A percentile compares a stretch with the other conserved stretches of the same genome.
phyloP scores from a whole-genome alignment of 2,888 invertebrate genomes.

The Drosophila robusta region DNA sequence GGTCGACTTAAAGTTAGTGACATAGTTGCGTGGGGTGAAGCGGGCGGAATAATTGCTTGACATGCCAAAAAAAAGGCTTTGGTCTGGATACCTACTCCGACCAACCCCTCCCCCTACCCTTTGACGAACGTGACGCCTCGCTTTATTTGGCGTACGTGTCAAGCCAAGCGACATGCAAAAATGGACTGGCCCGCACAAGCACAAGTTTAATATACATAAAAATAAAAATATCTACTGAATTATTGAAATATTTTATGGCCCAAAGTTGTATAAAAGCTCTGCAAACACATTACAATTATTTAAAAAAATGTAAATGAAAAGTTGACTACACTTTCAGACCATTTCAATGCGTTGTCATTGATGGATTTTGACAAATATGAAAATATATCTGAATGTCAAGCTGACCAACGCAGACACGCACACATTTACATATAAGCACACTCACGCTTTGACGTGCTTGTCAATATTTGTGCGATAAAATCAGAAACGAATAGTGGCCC shows the following conservation, averaged over 20 bases:
- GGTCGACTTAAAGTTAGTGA: slow-evolving; percentile 22
- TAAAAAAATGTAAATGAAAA: background rate
- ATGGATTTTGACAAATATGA: slow-evolving; percentile 68
- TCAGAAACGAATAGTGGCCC: slow-evolving; percentile 56
- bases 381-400: slow-evolving; percentile 44
- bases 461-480: slow-evolving; percentile 64
- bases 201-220: slow-evolving; percentile 25
- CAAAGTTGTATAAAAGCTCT: background rate
- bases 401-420: slow-evolving; percentile 32
- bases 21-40: slow-evolving; percentile 24
- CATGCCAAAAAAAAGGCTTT: slow-evolving; percentile 35
- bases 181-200: slow-evolving; percentile 33
- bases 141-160: slow-evolving; percentile 66
- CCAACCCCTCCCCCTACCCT: background rate
- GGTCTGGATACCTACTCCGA: background rate
- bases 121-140: slow-evolving; percentile 53
- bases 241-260: slow-evolving; percentile 22
- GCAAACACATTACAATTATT: background rate
- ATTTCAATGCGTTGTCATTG: slow-evolving; percentile 52
- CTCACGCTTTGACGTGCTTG: slow-evolving; percentile 16
- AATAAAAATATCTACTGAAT: slow-evolving; percentile 23
- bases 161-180: slow-evolving; percentile 31
- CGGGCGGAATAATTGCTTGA: slow-evolving; percentile 17
- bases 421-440: background rate
- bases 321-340: slow-evolving; percentile 20